Evolutionary conservation across 2,113 vertebrate species (phyloP), one percentile per base, ranked within the genome.

Genomic region (Mystacornis crossleyi): DNA sequence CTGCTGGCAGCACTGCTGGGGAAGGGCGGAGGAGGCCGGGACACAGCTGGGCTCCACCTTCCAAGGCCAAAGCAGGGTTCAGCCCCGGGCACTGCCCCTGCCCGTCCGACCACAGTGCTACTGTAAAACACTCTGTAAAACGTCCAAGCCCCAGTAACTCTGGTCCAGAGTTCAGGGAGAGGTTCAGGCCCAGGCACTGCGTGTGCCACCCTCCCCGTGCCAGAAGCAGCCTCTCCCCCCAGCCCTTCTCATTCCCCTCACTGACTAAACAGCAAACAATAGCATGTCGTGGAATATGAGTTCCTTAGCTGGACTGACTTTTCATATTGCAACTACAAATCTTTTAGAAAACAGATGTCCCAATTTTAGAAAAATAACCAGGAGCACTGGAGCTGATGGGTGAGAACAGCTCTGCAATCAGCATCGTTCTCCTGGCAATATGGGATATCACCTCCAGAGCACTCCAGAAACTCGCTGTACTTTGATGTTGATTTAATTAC

Each of bases 131-230:
- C 94, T 97, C 93, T 92, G 97, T 78, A 97, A 97, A 66, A 94
- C 93, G 95, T 91, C 89, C 92, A 96, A 96, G 90, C 95, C 94
- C 90, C 90, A 93, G 97, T 90, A 97, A 95, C 97, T 97, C 94
- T 98, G 96, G 97, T 96, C 98, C 97, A 98, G 89, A 94, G 86
- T 95, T 97, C 95, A 98, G 98, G 97, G 98, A 98, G 96, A 98
- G 97, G 98, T 97, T 98, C 95, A 94, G 97, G 92, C 90, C 94
- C 94, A 81, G 96, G 98, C 96, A 98, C 97, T 31, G 40, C 14
- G 23, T 6, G 20, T 12, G 31, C 36, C 70, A 43, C 5, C 10
- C 1, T 23, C 4, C 4, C 13, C 50, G 8, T 25, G 6, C 1
- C 60, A 43, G 9, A 12, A 43, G 12, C 33, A 90, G 29, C 19